Conservation (phyloP, 2,113 vertebrate species). For the Heptranchias perlo region DNA sequence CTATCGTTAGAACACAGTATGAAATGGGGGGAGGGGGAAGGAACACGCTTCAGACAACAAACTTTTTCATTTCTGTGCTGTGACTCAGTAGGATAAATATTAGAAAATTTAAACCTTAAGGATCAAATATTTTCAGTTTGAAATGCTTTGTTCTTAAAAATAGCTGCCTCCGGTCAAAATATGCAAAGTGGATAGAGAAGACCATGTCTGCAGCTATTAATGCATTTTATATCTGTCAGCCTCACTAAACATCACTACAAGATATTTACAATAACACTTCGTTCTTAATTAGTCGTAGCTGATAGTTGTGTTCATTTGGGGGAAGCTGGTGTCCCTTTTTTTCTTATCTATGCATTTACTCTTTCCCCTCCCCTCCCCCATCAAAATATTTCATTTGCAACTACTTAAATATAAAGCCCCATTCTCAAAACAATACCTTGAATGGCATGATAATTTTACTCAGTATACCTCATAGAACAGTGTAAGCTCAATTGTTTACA, state of each 20-base stretch:
- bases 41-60: not conserved
- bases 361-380: constrained; percentile 7
- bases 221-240: constrained; percentile 33
- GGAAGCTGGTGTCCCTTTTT: constrained; percentile 8
- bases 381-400: constrained; percentile 37
- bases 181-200: constrained; percentile 27
- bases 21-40: not conserved
- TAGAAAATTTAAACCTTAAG: not conserved
- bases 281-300: constrained; percentile 31
- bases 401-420: constrained; percentile 37
- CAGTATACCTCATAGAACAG: constrained; percentile 23
- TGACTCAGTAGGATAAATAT: constrained; percentile 1
- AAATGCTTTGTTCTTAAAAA: constrained; percentile 30
- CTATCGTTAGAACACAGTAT: constrained; percentile 10
- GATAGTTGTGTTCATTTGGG: constrained; percentile 15
- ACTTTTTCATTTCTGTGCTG: constrained; percentile 18
- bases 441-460: constrained; percentile 38
- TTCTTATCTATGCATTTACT: constrained; percentile 19
- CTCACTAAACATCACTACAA: constrained; percentile 1
- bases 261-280: constrained; percentile 35
- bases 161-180: constrained; percentile 29
- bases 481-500: constrained; percentile 33
- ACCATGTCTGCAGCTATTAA: constrained; percentile 13
- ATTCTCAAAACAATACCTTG: constrained; percentile 37
- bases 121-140: constrained; percentile 6